Conservation (phyloP, 2,113 vertebrate genomes). For the Anguilla rostrata region DNA sequence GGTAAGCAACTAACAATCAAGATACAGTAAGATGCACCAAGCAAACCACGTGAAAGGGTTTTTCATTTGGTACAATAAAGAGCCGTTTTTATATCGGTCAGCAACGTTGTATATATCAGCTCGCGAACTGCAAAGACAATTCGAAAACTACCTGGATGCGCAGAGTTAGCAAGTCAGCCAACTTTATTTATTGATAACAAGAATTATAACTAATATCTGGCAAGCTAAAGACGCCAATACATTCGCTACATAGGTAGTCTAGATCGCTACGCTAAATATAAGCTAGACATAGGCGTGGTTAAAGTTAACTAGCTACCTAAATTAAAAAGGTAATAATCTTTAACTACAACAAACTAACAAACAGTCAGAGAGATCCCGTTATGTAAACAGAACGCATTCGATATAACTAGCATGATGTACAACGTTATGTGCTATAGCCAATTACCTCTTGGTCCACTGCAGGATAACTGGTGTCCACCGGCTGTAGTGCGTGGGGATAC, state of each 20-base stretch:
- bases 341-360: background rate
- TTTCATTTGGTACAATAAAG: background rate
- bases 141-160: too few species aligned
- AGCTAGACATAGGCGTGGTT: too few species aligned
- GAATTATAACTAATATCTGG: too few species aligned
- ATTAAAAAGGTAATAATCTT: too few species aligned
- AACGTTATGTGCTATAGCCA: background rate
- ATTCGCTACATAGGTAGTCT: too few species aligned
- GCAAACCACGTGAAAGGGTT: background rate
- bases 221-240: too few species aligned
- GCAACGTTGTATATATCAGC: background rate
- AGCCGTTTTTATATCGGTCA: background rate
- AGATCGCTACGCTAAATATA: too few species aligned
- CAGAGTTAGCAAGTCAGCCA: too few species aligned
- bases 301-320: too few species aligned
- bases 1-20: background rate
- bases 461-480: slow-evolving; percentile 43
- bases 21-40: background rate
- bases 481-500: slow-evolving; percentile 45
- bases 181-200: too few species aligned
- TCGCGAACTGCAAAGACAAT: too few species aligned
- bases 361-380: background rate
- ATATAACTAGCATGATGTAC: background rate
- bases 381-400: background rate
- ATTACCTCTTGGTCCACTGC: slow-evolving; percentile 52